These are phyloP conservation scores for Pheosia tremula DNA, from an alignment of 2,888 invertebrate genomes.

Conservation along the genomic window DNA sequence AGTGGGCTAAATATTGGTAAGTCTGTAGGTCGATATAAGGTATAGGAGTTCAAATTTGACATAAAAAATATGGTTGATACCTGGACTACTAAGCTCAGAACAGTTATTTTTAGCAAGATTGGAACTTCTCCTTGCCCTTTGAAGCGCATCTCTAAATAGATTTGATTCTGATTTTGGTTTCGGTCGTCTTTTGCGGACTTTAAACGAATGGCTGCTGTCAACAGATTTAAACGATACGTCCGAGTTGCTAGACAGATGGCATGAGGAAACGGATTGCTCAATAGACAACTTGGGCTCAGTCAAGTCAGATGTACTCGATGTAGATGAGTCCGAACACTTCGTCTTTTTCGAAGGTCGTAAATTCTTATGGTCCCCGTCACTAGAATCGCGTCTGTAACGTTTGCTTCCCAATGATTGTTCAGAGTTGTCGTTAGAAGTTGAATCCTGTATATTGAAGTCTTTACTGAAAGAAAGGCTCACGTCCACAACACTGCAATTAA, in stretches of 20 bases:
- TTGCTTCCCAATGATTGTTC: constrained; percentile 56
- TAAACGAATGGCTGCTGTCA: constrained; percentile 67
- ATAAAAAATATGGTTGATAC: constrained; percentile 31
- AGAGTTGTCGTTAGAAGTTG: constrained; percentile 54
- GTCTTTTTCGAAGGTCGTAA: constrained; percentile 64
- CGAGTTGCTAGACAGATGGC: constrained; percentile 61
- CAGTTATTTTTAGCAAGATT: constrained; percentile 48
- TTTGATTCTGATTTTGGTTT: constrained; percentile 68
- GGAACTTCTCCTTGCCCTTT: constrained; percentile 57
- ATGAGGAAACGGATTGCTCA: constrained; percentile 44
- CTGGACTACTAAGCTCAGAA: constrained; percentile 54
- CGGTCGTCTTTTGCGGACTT: constrained; percentile 66
- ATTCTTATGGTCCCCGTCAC: constrained; percentile 52
- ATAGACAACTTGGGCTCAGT: constrained; percentile 45
- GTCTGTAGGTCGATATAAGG: no score
- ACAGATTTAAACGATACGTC: constrained; percentile 74
- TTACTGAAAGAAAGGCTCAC: constrained; percentile 63
- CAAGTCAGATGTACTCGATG: constrained; percentile 59
- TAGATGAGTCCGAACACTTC: constrained; percentile 60
- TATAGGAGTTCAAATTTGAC: no score
- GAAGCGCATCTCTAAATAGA: constrained; percentile 65
- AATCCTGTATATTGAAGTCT: constrained; percentile 56
- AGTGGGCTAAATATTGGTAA: no score
- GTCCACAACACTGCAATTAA: constrained; percentile 52
- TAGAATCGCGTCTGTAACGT: constrained; percentile 60